phyloP scores from a whole-genome alignment of 2,113 vertebrate genomes.

The human (Homo sapiens) region GRCh38 chr20:47429501-47430000 shows the following conservation, averaged over 20 bases:
- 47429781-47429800: too few species aligned
- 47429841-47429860: too few species aligned
- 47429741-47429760: not conserved
- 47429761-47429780: not conserved
- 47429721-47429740: not conserved
- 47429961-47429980: too few species aligned
- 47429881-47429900: too few species aligned
- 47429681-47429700: not conserved
- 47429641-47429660: rapidly evolving
- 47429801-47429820: too few species aligned
- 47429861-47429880: too few species aligned
- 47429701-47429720: not conserved
- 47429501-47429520: not conserved
- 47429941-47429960: too few species aligned
- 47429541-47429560: not conserved
- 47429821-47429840: too few species aligned
- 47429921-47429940: too few species aligned
- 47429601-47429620: not conserved
- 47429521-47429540: not conserved
- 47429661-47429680: not conserved
- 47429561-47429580: not conserved
- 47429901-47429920: too few species aligned
- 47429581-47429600: not conserved
- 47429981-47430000: too few species aligned
- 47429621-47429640: not conserved